Conservation (phyloP, 2,888 invertebrate genomes). For the Aporophyla lueneburgensis region DNA sequence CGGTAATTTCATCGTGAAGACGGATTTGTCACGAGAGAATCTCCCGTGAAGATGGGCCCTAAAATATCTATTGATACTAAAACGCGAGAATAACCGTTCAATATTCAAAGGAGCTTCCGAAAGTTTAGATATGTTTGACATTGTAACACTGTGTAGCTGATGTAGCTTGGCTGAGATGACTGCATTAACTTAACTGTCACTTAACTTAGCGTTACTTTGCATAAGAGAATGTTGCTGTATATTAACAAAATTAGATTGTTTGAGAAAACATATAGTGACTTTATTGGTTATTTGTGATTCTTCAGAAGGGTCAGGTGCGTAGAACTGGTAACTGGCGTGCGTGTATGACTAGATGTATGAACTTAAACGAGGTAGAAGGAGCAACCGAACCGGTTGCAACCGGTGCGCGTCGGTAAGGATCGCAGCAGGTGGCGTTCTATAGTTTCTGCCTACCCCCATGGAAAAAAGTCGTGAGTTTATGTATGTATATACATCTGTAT, state of each 20-base stretch:
- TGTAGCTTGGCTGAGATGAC: background rate
- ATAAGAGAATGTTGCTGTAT: background rate
- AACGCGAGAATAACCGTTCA: constrained; percentile 17
- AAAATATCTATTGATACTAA: constrained; percentile 44
- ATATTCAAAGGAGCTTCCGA: constrained; percentile 37
- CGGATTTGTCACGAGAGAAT: constrained; percentile 13
- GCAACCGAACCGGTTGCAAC: no score
- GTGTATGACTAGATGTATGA: no score
- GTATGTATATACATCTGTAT: no score
- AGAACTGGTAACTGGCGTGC: no score
- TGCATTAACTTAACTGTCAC: constrained; percentile 14
- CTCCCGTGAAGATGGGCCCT: constrained; percentile 10
- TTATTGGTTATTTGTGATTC: no score
- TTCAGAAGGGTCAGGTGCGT: no score
- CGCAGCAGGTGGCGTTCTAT: no score
- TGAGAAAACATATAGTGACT: no score
- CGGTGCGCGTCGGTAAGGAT: no score
- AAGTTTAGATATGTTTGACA: constrained; percentile 27
- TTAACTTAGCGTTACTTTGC: background rate
- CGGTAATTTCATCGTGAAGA: background rate
- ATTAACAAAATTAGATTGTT: background rate
- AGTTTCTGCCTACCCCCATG: no score
- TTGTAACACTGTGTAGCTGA: constrained; percentile 15
- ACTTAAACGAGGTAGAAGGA: no score
- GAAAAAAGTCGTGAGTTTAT: no score